Evolutionary conservation across 2,113 vertebrate genomes (phyloP).

Genomic region (Ranitomeya imitator): DNA sequence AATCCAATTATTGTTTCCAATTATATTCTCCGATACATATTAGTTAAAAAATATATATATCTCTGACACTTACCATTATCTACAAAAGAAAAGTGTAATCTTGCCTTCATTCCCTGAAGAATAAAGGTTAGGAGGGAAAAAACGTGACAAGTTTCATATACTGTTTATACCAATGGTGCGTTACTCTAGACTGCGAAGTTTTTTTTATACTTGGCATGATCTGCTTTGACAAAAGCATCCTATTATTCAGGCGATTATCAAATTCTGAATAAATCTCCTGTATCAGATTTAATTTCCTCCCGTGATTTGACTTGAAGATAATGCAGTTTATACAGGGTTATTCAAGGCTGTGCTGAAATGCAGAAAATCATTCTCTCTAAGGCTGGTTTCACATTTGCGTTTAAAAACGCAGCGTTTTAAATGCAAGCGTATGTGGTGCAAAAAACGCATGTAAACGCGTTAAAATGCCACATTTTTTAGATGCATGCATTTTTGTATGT

Average conservation of each 20-base stretch:
- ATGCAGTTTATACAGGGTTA: neutral
- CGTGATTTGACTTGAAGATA: neutral
- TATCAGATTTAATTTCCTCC: neutral
- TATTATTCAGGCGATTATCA: neutral
- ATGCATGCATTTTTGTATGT: too few species aligned
- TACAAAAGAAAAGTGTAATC: neutral
- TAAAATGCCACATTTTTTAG: too few species aligned
- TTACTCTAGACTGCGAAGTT: neutral
- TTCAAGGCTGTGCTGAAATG: neutral
- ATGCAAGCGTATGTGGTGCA: too few species aligned
- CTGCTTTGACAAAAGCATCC: neutral
- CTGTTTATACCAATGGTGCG: neutral
- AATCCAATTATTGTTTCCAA: conserved; percentile 28
- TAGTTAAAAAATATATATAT: neutral
- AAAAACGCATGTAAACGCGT: too few species aligned
- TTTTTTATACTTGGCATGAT: neutral
- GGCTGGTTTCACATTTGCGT: too few species aligned
- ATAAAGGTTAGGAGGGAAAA: neutral
- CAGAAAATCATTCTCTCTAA: neutral
- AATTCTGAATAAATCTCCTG: neutral
- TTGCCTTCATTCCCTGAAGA: neutral
- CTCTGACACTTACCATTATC: neutral
- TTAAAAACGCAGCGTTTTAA: too few species aligned
- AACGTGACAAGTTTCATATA: neutral
- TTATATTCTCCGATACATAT: conserved; percentile 3